Evolutionary conservation across 2,888 invertebrate genomes (phyloP).

Genomic region (Yponomeuta plumbellus): DNA sequence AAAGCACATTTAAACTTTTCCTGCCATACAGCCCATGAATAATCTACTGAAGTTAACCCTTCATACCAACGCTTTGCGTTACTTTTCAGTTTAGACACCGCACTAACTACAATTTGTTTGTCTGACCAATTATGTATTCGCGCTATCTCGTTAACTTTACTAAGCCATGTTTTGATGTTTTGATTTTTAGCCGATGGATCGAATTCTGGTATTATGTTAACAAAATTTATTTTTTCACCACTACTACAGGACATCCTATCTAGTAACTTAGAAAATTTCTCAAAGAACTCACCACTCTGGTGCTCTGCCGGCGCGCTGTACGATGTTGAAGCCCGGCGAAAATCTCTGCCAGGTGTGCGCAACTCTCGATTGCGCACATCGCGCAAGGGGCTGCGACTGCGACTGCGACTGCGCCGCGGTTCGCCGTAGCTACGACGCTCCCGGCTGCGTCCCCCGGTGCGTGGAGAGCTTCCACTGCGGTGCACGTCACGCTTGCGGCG

Average conservation of each 20-base stretch:
- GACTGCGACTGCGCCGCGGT: neutral
- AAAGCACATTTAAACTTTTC: constrained; percentile 10
- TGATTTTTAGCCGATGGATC: constrained; percentile 10
- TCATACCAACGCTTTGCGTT: constrained; percentile 18
- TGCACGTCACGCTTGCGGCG: neutral
- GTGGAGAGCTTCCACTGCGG: neutral
- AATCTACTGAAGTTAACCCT: constrained; percentile 11
- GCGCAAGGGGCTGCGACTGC: constrained; percentile 2
- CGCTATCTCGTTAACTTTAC: constrained; percentile 17
- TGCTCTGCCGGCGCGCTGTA: neutral
- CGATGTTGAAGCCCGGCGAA: neutral
- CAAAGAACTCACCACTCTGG: neutral
- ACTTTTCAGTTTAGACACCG: constrained; percentile 18
- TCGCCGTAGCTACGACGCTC: neutral
- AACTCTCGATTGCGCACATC: neutral
- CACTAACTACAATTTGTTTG: constrained; percentile 12
- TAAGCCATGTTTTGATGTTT: constrained; percentile 15
- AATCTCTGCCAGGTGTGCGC: neutral
- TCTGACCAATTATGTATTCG: constrained; percentile 16
- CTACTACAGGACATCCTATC: neutral
- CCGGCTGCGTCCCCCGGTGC: neutral
- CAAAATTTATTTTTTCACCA: neutral
- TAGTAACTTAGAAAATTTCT: neutral
- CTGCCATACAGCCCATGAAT: constrained; percentile 13
- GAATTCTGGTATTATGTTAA: constrained; percentile 15